Evolutionary conservation across 1,140 invertebrate genomes (phyloP).

Genomic region (Trichonephila clavata): DNA sequence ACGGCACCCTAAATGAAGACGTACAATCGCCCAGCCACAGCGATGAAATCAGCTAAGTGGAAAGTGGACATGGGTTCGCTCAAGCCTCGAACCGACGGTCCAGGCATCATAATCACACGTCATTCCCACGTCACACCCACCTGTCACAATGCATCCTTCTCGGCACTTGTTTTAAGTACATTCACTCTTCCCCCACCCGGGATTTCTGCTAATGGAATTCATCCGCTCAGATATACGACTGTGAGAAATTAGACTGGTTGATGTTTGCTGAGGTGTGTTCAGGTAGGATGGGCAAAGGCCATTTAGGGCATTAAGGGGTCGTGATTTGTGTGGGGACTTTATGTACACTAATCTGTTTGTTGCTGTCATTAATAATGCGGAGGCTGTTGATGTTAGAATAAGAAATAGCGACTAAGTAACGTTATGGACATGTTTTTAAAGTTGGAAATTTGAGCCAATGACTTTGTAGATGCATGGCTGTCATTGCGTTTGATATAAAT

Average conservation of each 20-base stretch:
- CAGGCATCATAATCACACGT: constrained; percentile 58
- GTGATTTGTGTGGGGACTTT: neutral
- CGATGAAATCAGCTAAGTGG: constrained; percentile 73
- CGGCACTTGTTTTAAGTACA: constrained; percentile 42
- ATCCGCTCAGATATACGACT: neutral
- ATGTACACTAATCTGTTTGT: neutral
- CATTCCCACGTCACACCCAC: constrained; percentile 52
- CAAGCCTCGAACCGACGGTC: constrained; percentile 35
- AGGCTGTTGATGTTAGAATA: neutral
- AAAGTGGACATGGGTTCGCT: constrained; percentile 9
- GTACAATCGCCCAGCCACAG: constrained; percentile 24
- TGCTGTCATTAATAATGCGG: neutral
- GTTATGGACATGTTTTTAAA: too few species aligned
- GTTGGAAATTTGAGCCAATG: too few species aligned
- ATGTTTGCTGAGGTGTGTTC: constrained; percentile 4
- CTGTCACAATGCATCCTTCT: constrained; percentile 42
- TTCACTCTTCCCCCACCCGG: neutral
- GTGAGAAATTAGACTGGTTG: constrained; percentile 10
- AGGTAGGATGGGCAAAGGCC: neutral
- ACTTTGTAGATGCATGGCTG: too few species aligned
- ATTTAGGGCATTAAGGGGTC: neutral
- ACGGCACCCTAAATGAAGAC: constrained; percentile 45
- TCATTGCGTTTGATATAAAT: too few species aligned
- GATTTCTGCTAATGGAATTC: constrained; percentile 33
- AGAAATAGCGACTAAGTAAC: too few species aligned